Base-by-base conservation (phyloP, 2,113 vertebrate genomes). In the Cyprinus carpio region DNA sequence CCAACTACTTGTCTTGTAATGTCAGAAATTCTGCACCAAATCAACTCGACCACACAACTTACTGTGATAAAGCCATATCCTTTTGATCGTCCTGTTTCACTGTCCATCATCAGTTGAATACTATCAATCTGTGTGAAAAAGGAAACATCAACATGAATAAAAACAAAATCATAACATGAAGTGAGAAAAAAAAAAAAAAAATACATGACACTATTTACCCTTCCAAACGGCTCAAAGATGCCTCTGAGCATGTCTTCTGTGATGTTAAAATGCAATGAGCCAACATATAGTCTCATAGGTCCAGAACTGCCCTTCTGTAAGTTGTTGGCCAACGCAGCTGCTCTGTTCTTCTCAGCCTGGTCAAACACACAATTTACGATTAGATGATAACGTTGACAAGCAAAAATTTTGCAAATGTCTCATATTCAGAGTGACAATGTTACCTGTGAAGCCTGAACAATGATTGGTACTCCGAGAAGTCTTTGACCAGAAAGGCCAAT, bases 31-130 rank as follows among this genome's bases (percentile, higher is more conserved):
- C 18, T 23, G 16, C 16, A 49, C 9, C 60, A 49, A 12, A 18
- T 29, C 6, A 81, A 12, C 25, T 60, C 64, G 0, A 27, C 29
- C 15, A 20, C 2, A 58, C 7, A 85, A 88, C 95, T 94, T 94
- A 99, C 98, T 10, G 97, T 99, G 93, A 99, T 99, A 90, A 99
- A 99, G 90, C 98, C 97, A 25, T 98, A 99, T 90, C 98, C 98
- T 92, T 99, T 99, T 4, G 98, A 99, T 49, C 96, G 94, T 12
- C 96, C 96, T 0, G 97, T 98, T 93, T 99, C 98, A 89, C 96
- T 98, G 90, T 99, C 98, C 97, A 98, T 98, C 97, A 99, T 99
- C 84, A 99, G 95, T 83, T 99, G 98, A 90, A 99, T 99, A 90
- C 96, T 98, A 91, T 99, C 98, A 88, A 99, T 99, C 92, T 93